Conservation (phyloP, 2,888 invertebrate genomes). For the Eupithecia vulgata region DNA sequence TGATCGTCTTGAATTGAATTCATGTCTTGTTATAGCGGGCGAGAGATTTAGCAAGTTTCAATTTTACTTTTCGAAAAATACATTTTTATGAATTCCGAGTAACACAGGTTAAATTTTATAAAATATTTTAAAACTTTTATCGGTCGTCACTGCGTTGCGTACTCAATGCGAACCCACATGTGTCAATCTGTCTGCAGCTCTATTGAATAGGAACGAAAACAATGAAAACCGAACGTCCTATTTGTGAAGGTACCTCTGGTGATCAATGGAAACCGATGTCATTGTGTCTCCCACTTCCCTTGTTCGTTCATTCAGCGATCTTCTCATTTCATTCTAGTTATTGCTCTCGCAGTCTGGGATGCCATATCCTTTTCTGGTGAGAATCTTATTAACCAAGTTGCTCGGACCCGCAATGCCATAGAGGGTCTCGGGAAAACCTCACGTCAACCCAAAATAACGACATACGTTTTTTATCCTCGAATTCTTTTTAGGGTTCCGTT, state of each 20-base stretch:
- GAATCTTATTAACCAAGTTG: slow-evolving; percentile 25
- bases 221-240: slow-evolving; percentile 47
- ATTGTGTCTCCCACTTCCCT: slow-evolving; percentile 45
- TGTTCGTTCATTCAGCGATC: slow-evolving; percentile 39
- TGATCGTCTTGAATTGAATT: not conserved
- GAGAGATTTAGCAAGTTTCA: not conserved
- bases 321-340: slow-evolving; percentile 28
- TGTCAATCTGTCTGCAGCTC: slow-evolving; percentile 22
- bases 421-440: slow-evolving; percentile 17
- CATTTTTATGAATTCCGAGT: not conserved
- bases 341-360: slow-evolving; percentile 35
- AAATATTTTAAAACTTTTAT: not conserved
- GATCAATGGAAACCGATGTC: slow-evolving; percentile 48
- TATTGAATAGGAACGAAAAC: slow-evolving; percentile 53
- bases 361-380: slow-evolving; percentile 17
- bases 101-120: not conserved
- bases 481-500: slow-evolving; percentile 15
- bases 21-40: slow-evolving; percentile 1
- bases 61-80: not conserved
- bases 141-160: not conserved
- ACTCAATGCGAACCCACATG: not conserved
- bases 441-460: slow-evolving; percentile 21
- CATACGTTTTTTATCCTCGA: slow-evolving; percentile 22
- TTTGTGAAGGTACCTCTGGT: slow-evolving; percentile 33
- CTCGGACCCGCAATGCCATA: slow-evolving; percentile 16